Percentiles rank a stretch among this genome's conserved stretches.
These are phyloP conservation scores for Acrocephalus kingi DNA, from an alignment of 2,113 vertebrate species.

Conservation along the genomic window DNA sequence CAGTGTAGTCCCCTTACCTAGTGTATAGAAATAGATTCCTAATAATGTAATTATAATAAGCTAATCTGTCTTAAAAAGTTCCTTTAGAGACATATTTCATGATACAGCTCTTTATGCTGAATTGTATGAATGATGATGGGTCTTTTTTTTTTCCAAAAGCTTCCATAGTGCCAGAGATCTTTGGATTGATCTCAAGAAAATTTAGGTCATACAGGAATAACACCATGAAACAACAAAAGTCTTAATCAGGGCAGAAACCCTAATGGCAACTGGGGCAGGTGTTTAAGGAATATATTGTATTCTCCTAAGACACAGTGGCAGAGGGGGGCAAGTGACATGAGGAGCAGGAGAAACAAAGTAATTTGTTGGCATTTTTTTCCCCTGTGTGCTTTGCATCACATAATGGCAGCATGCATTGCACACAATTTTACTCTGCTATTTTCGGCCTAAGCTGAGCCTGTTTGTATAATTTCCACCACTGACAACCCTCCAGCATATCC, in stretches of 20 bases:
- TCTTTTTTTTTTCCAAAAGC: background rate
- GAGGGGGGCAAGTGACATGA: background rate
- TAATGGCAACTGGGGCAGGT: background rate
- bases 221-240: background rate
- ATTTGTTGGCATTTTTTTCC: background rate
- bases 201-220: background rate
- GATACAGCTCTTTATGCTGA: background rate
- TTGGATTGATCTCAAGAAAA: background rate
- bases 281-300: background rate
- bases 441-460: background rate
- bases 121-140: background rate
- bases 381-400: background rate
- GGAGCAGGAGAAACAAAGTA: background rate
- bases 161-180: background rate
- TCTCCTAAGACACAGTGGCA: background rate
- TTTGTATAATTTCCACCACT: background rate
- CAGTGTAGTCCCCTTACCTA: background rate
- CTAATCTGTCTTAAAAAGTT: background rate
- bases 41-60: slow-evolving; percentile 5
- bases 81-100: background rate
- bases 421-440: background rate
- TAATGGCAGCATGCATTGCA: background rate
- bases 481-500: background rate
- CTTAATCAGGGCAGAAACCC: background rate
- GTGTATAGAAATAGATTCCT: background rate